phyloP scores from a whole-genome alignment of 2,113 vertebrate species.

The Tragelaphus strepsiceros region DNA sequence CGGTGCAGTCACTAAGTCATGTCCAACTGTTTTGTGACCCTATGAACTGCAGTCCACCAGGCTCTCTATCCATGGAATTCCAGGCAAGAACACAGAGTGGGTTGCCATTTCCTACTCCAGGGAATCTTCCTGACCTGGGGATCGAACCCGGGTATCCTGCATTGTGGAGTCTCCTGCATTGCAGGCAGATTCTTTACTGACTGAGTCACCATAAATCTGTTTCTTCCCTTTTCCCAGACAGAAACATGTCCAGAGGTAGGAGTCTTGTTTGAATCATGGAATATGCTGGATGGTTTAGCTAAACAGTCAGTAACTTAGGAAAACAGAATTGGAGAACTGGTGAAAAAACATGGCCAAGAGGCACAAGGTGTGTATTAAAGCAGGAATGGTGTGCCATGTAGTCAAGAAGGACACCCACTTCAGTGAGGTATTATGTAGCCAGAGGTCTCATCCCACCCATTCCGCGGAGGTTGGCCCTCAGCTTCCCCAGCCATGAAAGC shows the following conservation, averaged over 20 bases:
- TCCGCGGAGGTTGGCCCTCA: not conserved
- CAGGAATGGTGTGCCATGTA: not conserved
- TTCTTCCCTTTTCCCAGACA: not conserved
- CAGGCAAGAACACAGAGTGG: not conserved
- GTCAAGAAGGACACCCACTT: not conserved
- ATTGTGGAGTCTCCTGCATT: not conserved
- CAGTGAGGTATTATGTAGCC: not conserved
- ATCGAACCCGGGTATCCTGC: not conserved
- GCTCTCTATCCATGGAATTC: not conserved
- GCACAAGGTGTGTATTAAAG: not conserved
- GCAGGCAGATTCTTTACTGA: not conserved
- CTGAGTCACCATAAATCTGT: not conserved
- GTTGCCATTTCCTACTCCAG: not conserved
- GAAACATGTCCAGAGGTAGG: not conserved
- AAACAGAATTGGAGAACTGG: not conserved
- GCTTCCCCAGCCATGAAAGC: not conserved
- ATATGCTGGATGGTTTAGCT: not conserved
- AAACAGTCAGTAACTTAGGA: too few species aligned
- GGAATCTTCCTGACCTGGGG: not conserved
- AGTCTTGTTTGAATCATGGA: not conserved
- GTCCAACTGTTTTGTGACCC: not conserved
- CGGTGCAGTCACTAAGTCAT: not conserved
- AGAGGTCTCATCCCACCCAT: accelerated
- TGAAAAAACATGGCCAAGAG: not conserved
- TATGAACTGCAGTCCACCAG: not conserved